Evolutionary conservation across 2,113 vertebrate genomes (phyloP), one percentile per base, ranked within the genome.

Genomic region (Callaeas wilsoni): DNA sequence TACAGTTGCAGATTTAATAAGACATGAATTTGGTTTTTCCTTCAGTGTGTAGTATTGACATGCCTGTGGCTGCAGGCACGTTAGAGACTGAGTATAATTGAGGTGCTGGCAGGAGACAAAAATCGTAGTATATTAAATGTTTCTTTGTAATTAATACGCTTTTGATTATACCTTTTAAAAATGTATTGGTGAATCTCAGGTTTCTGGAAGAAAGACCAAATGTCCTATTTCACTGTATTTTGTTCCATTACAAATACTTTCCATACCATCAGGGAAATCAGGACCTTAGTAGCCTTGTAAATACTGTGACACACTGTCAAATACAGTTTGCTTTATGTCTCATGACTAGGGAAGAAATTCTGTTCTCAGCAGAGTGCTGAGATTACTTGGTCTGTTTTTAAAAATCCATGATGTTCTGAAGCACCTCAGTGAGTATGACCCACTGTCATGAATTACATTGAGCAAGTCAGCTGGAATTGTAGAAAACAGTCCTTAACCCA

Each of bases 1-100:
- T 97, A 97, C 93, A 96, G 81, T 97, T 97, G 89, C 94, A 94
- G 94, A 97, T 94, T 95, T 97, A 98, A 97, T 96, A 96, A 97
- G 90, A 87, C n/a, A 64, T 52, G 82, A 77, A 76, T 96, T 83
- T 92, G 27, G 69, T 93, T 94, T 91, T 97, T 96, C 73, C 83
- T 97, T 97, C 83, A 87, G 95, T 95, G 96, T 85, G 84, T 60
- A n/a, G 97, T 94, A 94, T 95, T 46, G 79, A 97, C 98, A 97
- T 98, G 98, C 77, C 97, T 89, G 8, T 96, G 95, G 95, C 98
- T 98, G 89, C 95, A 93, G 98, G 97, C 97, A 84, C 57, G 44
- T 82, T 78, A 56, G 64, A 96, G 73, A 95, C 75, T 92, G 86
- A 89, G 95, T 95, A 82, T 85, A 96, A 97, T 91, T 7, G 62